Base-by-base conservation (phyloP, 2,888 invertebrate genomes). In the Chrysopilus asiliformis region DNA sequence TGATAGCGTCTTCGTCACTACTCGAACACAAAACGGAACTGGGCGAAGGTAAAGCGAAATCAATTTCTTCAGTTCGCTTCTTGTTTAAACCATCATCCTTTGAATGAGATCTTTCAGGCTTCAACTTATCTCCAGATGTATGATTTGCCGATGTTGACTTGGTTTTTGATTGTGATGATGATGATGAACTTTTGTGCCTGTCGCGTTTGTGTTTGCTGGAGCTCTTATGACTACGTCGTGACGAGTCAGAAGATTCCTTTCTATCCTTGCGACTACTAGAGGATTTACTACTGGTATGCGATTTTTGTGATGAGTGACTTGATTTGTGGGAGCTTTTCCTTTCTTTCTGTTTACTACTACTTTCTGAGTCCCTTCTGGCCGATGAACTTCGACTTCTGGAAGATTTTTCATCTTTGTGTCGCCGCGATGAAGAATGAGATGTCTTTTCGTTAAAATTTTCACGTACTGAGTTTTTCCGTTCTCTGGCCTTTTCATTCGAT, bases 1-100 rank as follows among this genome's bases (percentile, higher is more conserved):
- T 76, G 41, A 85, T 76, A 45, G 79, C 74, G 44, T 74, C 76
- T 47, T 77, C 75, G 53, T 78, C 74, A 17, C 44, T 36, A 13
- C 34, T 38, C 12, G 52, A 50, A 8, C 51, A 49, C 37, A 50
- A 51, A 10, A 52, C 27, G 16, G 49, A 48, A 8, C 40, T 27
- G 3, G 45, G 37, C 39, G 45, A 20, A 46, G 46, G 18, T 41
- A 41, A 33, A 35, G 49, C 44, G 44, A 53, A 55, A 19, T 56
- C 50, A 44, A 50, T 54, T 42, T 55, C 57, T 33, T 52, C 49
- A 32, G 48, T 45, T 41, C 49, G 57, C 32, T 43, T 49, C 49
- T 53, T 55, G 31, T 42, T 39, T 25, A 39, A 28, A 45, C 54
- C 45, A 39, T 39, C 32, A 24, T 32, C 22, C 7, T 22, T 22